Evolutionary conservation across 2,797 vertebrate genomes (phyloP).

Genomic region (Anguilla marmorata): DNA sequence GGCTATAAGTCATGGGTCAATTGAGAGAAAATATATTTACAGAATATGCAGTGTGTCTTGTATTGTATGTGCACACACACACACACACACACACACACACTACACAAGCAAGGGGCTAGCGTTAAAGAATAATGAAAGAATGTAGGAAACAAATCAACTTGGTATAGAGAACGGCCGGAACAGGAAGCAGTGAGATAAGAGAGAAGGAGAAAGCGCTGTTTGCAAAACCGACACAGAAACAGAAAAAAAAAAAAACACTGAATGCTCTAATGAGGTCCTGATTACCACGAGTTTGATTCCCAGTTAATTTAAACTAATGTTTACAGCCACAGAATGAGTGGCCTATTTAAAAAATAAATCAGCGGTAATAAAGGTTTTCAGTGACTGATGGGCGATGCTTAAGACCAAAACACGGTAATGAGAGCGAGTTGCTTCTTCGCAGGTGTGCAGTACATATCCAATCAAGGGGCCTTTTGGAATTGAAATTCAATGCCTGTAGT

Average conservation of each 20-base stretch:
- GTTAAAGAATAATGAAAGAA: not conserved
- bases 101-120: not conserved
- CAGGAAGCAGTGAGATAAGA: not conserved
- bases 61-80: not conserved
- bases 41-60: not conserved
- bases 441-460: not conserved
- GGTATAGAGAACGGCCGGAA: not conserved
- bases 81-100: not conserved
- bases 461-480: not conserved
- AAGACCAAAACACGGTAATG: not conserved
- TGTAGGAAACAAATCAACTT: not conserved
- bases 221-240: not conserved
- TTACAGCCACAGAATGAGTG: not conserved
- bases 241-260: not conserved
- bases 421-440: not conserved
- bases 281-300: not conserved
- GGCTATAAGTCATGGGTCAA: too few relatives aligned
- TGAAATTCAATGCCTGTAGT: not conserved
- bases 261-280: not conserved
- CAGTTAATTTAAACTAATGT: not conserved
- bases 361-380: not conserved
- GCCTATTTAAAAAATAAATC: constrained; percentile 5
- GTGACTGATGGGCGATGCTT: not conserved
- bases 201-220: not conserved
- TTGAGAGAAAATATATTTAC: not conserved